Base-by-base conservation (phyloP, 2,888 invertebrate species). In the Zygothrica quintamaculata region DNA sequence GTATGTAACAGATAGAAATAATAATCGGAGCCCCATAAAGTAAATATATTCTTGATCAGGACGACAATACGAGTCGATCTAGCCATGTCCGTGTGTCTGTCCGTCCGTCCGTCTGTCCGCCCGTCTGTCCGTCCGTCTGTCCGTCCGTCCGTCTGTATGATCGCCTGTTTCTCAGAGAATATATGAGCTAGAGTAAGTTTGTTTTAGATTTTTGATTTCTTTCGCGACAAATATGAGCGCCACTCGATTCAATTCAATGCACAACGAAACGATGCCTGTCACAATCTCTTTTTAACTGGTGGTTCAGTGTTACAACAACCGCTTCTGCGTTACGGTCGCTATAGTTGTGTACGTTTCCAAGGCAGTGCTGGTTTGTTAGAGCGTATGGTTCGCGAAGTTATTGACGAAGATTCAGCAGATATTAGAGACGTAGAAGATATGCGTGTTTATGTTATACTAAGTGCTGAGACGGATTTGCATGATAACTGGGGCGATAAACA, bases 381-480 rank as follows among this genome's bases (percentile, higher is more conserved):
- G 85, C 92, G 93, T 58, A 87, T 97, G 57, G 89, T 97, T 1
- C 74, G 82, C 91, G 68, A 65, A 22, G 74, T 75, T 43, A 70
- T 77, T 16, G 66, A 46, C 3, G 77, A 68, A 57, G 77, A 70
- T 43, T 84, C 72, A 1, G 22, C 57, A 0, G 76, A 65, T 2
- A 48, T 16, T 0, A 75, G 80, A 1, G 86, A 85, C 15, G 59
- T 25, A 0, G 69, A 84, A n/a, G 88, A 82, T 31, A 65, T 81
- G 56, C 87, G 79, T 11, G 77, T 85, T 13, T 79, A 87, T 40
- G 84, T 86, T 0, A 58, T 90, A 31, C 69, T 89, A 26, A 95
- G 95, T 88, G 97, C 96, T 9, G 98, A 98, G 92, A 95, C 97
- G 57, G 94, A 96, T 1, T 90, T 98, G 15, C 98, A 98, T 89